Base-by-base conservation (phyloP, 2,888 invertebrate species). In the Drosophila robusta region DNA sequence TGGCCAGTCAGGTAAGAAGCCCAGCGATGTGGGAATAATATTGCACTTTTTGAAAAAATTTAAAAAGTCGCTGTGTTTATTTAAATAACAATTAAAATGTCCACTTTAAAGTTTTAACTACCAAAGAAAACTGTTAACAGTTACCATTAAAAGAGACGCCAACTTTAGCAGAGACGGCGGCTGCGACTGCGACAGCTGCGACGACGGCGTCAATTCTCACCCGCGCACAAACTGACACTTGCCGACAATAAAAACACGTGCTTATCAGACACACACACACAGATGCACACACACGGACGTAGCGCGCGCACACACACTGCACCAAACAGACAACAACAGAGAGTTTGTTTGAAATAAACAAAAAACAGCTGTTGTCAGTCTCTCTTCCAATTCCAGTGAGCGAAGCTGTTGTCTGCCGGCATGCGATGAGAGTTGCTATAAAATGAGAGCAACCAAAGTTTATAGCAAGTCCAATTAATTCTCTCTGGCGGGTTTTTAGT, bases 301-400 rank as follows among this genome's bases (percentile, higher is more conserved):
- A 29, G 29, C 29, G 29, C 29, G 29, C 14, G 2, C 14, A 9
- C n/a, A 16, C 62, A 26, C 11, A 34, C 46, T 36, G 8, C 34
- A 18, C 18, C 12, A 34, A 44, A 46, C 73, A 58, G 69, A 70
- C 70, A 81, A 67, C 57, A 76, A 70, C 65, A 72, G 87, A 78
- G 87, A 84, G 65, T 63, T 70, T 78, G 78, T 78, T 69, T 78
- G 83, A 68, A 87, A 86, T 86, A 86, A 86, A 86, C 89, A 89
- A 86, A 87, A 81, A 84, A 78, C 86, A 86, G 86, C 86, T 86
- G 86, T 88, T 78, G 11, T 12, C 29, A 16, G 49, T 55, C 54
- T 24, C 70, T 47, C 49, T 54, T 62, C 57, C 65, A 72, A 46
- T 72, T 80, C 80, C 72, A 75, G 58, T 70, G 73, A 72, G 81